Conservation (phyloP, 1,140 invertebrate species). For the Lanistes nyassanus region DNA sequence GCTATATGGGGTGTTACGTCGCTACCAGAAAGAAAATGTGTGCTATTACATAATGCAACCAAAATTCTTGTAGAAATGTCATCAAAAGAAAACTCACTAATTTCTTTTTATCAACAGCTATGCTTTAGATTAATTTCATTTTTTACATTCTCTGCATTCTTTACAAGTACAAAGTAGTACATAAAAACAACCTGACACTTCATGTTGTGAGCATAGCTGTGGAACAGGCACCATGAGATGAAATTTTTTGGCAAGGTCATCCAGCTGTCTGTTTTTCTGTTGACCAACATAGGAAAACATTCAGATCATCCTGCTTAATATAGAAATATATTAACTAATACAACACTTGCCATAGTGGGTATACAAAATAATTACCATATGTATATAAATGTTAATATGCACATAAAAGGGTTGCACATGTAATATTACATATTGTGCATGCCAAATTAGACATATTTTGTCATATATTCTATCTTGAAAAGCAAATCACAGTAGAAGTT, state of each 20-base stretch:
- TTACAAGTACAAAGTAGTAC: background rate
- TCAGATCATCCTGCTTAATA: background rate
- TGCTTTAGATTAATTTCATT: background rate
- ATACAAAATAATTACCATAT: no score
- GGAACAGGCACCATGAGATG: background rate
- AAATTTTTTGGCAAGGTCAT: background rate
- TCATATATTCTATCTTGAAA: no score
- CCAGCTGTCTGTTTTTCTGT: no score
- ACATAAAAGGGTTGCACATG: no score
- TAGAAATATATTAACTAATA: background rate
- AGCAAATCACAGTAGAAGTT: background rate
- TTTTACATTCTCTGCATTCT: background rate
- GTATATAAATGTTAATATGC: no score
- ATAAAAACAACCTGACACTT: slow-evolving; percentile 2
- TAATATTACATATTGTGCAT: no score
- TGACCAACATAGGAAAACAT: no score
- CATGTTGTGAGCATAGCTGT: slow-evolving; percentile 1
- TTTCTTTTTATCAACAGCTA: background rate
- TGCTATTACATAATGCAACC: no score
- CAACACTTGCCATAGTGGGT: background rate
- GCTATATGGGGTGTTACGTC: background rate
- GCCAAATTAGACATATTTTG: no score
- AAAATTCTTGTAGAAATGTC: background rate
- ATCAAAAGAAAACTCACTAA: background rate
- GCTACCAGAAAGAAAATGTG: no score